Evolutionary conservation across 2,113 vertebrate genomes (phyloP).

Genomic region (Caranx ignobilis): DNA sequence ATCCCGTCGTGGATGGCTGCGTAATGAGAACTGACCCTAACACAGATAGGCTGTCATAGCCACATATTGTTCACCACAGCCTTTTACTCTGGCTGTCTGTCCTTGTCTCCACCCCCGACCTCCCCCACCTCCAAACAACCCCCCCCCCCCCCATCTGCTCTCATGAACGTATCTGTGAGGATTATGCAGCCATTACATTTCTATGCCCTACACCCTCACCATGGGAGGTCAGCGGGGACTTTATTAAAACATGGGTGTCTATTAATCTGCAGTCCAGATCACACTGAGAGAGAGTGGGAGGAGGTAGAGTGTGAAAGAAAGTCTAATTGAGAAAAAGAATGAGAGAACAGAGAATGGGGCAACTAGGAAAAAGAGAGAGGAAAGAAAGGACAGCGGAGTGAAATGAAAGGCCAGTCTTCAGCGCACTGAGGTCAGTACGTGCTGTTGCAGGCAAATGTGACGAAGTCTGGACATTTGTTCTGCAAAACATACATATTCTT

Average conservation of each 20-base stretch:
- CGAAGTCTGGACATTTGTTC: background rate
- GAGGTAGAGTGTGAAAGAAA: constrained; percentile 7
- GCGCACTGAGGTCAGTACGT: background rate
- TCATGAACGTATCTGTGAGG: constrained; percentile 23
- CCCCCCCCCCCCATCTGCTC: background rate
- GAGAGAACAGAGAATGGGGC: background rate
- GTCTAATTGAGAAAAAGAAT: constrained; percentile 11
- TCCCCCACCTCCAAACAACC: background rate
- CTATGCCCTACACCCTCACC: background rate
- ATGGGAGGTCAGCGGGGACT: constrained; percentile 54
- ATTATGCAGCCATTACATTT: constrained; percentile 46
- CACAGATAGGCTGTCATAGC: constrained; percentile 45
- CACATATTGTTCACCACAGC: constrained; percentile 21
- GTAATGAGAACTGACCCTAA: constrained; percentile 69
- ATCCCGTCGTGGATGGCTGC: constrained; percentile 12
- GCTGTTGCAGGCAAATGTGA: constrained; percentile 30
- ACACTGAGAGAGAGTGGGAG: constrained; percentile 10
- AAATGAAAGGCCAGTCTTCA: background rate
- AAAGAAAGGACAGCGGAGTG: no score
- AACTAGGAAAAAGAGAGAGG: background rate
- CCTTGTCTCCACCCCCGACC: background rate
- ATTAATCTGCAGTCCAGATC: constrained; percentile 66
- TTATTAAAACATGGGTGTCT: constrained; percentile 77
- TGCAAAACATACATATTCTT: background rate
- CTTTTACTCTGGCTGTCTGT: constrained; percentile 22